Evolutionary conservation across 2,888 invertebrate species (phyloP).

Genomic region (Blera fallax): DNA sequence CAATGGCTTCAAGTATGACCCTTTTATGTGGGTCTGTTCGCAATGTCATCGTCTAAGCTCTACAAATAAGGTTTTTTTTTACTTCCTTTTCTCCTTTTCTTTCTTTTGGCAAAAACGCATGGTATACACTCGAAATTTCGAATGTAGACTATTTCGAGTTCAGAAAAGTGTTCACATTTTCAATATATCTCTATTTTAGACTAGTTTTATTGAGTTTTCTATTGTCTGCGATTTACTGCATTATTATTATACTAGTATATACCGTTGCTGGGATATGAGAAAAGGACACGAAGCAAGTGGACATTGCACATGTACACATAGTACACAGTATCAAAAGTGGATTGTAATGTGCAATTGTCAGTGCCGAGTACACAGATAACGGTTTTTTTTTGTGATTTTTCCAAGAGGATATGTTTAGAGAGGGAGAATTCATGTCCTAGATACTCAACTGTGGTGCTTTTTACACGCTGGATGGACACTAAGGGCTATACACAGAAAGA

Average conservation of each 20-base stretch:
- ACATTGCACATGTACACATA: not conserved
- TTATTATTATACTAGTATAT: conserved; percentile 55
- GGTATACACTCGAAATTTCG: conserved; percentile 16
- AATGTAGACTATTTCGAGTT: conserved; percentile 47
- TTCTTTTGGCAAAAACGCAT: not conserved
- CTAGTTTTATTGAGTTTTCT: conserved; percentile 70
- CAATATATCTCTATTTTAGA: conserved; percentile 29
- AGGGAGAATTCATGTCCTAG: conserved; percentile 52
- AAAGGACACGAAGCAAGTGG: conserved; percentile 10
- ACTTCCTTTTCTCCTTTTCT: not conserved
- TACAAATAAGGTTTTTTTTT: conserved; percentile 39
- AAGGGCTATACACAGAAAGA: not conserved
- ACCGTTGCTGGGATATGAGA: conserved; percentile 16
- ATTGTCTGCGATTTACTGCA: conserved; percentile 72
- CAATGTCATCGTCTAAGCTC: conserved; percentile 61
- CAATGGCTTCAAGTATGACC: conserved; percentile 55
- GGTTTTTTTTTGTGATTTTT: not conserved
- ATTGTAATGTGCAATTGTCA: conserved; percentile 67
- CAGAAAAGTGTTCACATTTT: conserved; percentile 42
- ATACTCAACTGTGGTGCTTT: conserved; percentile 50
- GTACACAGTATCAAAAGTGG: conserved; percentile 12
- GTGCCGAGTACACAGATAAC: conserved; percentile 38
- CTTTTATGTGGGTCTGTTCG: conserved; percentile 57
- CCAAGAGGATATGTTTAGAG: conserved; percentile 45
- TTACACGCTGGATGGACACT: conserved; percentile 35